Evolutionary conservation across 1,140 invertebrate species (phyloP).

Genomic region (Rhyzopertha dominica): DNA sequence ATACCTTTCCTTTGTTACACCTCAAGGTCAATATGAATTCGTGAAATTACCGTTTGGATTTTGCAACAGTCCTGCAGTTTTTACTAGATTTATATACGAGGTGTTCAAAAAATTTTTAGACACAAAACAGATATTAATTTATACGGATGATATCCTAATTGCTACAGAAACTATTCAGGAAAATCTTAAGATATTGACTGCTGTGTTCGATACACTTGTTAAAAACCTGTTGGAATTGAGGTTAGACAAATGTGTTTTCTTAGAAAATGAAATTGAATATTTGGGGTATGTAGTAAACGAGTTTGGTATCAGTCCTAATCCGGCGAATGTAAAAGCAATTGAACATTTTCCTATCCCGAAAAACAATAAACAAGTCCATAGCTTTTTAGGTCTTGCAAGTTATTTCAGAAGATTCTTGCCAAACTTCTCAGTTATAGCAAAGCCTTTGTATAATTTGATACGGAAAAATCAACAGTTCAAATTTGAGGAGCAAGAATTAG

Average conservation of each 20-base stretch:
- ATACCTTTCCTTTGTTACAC: conserved; percentile 2
- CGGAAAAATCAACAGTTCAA: not conserved
- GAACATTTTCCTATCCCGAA: conserved; percentile 1
- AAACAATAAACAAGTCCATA: conserved; percentile 6
- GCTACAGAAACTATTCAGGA: conserved; percentile 7
- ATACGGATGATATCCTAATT: conserved; percentile 8
- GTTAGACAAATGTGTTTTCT: conserved; percentile 12
- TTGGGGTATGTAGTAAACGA: conserved; percentile 10
- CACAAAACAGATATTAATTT: conserved; percentile 2
- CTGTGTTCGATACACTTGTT: not conserved
- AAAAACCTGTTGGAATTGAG: conserved; percentile 4
- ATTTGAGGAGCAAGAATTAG: not conserved
- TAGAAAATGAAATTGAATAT: conserved; percentile 7
- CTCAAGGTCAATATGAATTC: conserved; percentile 11
- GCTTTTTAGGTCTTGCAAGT: conserved; percentile 7
- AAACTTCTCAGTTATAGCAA: not conserved
- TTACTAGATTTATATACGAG: conserved; percentile 4
- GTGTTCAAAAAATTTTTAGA: conserved; percentile 4
- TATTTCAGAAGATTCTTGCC: conserved; percentile 11
- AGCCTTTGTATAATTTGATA: conserved; percentile 7
- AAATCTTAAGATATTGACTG: conserved; percentile 1
- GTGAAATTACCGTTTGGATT: conserved; percentile 11
- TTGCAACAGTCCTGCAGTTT: conserved; percentile 1
- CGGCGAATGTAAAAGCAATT: not conserved
- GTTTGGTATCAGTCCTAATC: not conserved